Evolutionary conservation across 2,113 vertebrate genomes (phyloP).

Genomic region (Phyllostomus hastatus): DNA sequence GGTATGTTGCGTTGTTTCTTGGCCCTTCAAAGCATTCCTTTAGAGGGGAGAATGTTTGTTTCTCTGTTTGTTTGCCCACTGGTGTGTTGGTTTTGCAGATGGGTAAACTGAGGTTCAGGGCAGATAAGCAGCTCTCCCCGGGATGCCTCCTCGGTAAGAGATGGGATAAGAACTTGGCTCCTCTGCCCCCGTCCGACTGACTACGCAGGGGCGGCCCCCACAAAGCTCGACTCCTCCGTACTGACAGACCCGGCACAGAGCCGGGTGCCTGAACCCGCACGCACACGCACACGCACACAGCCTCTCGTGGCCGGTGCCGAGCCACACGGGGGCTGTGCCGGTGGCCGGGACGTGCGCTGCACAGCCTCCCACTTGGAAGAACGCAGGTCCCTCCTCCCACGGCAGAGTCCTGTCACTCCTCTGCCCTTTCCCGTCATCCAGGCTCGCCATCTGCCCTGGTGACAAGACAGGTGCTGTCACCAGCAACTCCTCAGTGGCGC

Average conservation of each 20-base stretch:
- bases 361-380: not conserved
- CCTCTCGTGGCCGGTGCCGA: rapidly evolving
- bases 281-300: not conserved
- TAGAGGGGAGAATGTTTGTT: not conserved
- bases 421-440: not conserved
- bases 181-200: not conserved
- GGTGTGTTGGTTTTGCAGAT: not conserved
- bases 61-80: not conserved
- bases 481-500: not conserved
- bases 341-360: not conserved
- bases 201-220: not conserved
- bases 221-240: not conserved
- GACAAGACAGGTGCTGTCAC: constrained; percentile 6
- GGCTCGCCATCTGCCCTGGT: constrained; percentile 1
- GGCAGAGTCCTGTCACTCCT: not conserved
- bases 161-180: not conserved
- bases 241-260: rapidly evolving
- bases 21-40: not conserved
- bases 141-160: not conserved
- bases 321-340: not conserved
- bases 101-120: not conserved
- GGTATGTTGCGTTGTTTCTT: not conserved
- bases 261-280: too few relatives aligned
- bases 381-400: not conserved
- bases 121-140: not conserved